Base-by-base conservation (phyloP, 2,113 vertebrate genomes). In the Urocitellus parryii region DNA sequence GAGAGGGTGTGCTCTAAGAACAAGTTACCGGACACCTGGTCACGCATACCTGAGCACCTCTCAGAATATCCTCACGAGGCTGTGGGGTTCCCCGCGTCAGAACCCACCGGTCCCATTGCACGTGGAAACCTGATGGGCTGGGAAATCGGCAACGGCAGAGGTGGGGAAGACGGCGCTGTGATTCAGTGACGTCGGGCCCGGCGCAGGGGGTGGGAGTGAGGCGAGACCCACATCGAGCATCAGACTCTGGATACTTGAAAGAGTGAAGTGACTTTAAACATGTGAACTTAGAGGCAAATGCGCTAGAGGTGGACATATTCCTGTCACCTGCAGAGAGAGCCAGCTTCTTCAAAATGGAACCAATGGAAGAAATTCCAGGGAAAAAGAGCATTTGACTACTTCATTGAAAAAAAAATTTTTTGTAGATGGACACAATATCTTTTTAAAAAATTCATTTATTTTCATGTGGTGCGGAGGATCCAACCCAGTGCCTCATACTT, bases 281-380 rank as follows among this genome's bases (percentile, higher is more conserved):
- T 13, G 51, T 42, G 67, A 72, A 76, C 72, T 72, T 20, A 56
- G 42, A 96, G 90, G 91, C 45, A 34, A 90, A 61, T 29, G 20
- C 10, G 20, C 73, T 88, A 88, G 94, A 97, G 90, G 94, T 91
- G 92, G 77, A 73, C 67, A 61, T 92, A 90, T 80, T 88, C 93
- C 81, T 81, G 48, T 79, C 88, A 48, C 12, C 61, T 53, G 84
- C 90, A 61, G 81, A 95, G 80, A 85, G 80, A 88, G 61, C 65
- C 45, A 67, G 53, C 78, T 82, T 92, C 95, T 97, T 76, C 51
- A 68, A 70, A 89, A 63, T 58, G 79, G 76, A 96, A 63, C 95
- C 79, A 29, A 45, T 45, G 25, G 80, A 77, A 72, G 93, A 88
- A 37, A 68, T 79, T 79, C 65, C 39, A 9, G 6, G n/a, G n/a